Percentiles rank a stretch among this genome's conserved stretches.
Conservation (phyloP, 1,140 invertebrate species). For the Armadillidium nasatum region DNA sequence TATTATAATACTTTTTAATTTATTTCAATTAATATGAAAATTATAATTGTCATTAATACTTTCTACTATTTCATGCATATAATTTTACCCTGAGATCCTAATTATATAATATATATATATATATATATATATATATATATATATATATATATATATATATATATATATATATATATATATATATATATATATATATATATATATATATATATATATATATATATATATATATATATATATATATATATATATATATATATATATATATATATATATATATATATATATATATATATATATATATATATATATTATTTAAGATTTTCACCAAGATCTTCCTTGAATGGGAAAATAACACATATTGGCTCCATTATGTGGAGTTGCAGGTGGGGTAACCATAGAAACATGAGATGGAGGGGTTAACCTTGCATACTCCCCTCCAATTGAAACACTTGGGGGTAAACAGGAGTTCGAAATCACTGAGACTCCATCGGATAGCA, state of each 20-base stretch:
- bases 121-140: conserved; percentile 4
- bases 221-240: conserved; percentile 21
- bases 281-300: neutral
- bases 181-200: conserved; percentile 26
- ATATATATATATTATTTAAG: neutral
- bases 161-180: conserved; percentile 13
- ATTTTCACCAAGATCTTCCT: neutral
- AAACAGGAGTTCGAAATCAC: neutral
- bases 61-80: neutral
- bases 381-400: conserved; percentile 13
- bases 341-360: conserved; percentile 13
- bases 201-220: conserved; percentile 24
- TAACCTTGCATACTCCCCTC: neutral
- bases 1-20: too few relatives aligned
- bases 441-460: neutral
- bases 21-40: neutral
- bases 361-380: neutral
- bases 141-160: conserved; percentile 24
- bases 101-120: neutral
- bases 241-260: conserved; percentile 1
- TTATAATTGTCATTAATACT: neutral
- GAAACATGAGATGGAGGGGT: neutral
- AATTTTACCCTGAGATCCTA: neutral
- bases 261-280: conserved; percentile 6
- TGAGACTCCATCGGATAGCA: neutral